Evolutionary conservation across 2,797 vertebrate genomes (phyloP).

Genomic region (Champsocephalus esox): DNA sequence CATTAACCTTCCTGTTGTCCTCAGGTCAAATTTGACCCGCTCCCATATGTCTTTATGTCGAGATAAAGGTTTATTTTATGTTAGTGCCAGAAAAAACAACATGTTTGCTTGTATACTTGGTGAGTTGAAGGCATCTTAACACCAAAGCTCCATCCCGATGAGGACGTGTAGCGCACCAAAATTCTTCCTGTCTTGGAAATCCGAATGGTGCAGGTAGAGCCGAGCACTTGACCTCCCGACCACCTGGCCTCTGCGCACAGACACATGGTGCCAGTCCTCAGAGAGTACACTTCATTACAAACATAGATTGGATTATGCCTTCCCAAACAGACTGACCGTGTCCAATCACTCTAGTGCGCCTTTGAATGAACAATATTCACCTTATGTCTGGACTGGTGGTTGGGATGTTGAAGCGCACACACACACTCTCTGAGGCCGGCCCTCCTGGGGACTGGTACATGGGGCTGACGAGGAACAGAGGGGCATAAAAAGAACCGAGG

Average conservation of each 20-base stretch:
- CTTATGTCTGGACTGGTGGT: conserved; percentile 76
- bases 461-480: conserved; percentile 57
- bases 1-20: too few relatives aligned
- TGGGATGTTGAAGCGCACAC: conserved; percentile 46
- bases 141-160: neutral
- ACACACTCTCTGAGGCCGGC: conserved; percentile 34
- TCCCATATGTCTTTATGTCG: too few relatives aligned
- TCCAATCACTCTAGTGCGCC: conserved; percentile 76
- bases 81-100: too few relatives aligned
- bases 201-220: conserved; percentile 48
- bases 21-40: too few relatives aligned
- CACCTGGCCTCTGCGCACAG: conserved; percentile 68
- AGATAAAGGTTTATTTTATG: too few relatives aligned
- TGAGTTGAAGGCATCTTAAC: neutral
- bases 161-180: neutral
- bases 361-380: conserved; percentile 78
- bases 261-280: conserved; percentile 59
- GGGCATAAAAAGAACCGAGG: conserved; percentile 61
- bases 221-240: conserved; percentile 63
- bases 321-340: conserved; percentile 82
- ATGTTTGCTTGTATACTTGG: too few relatives aligned
- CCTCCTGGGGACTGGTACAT: conserved; percentile 74
- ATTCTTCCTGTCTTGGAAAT: conserved; percentile 14
- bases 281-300: conserved; percentile 79
- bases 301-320: conserved; percentile 83